phyloP scores from a whole-genome alignment of 2,113 vertebrate genomes.

The Crotalus horridus region DNA sequence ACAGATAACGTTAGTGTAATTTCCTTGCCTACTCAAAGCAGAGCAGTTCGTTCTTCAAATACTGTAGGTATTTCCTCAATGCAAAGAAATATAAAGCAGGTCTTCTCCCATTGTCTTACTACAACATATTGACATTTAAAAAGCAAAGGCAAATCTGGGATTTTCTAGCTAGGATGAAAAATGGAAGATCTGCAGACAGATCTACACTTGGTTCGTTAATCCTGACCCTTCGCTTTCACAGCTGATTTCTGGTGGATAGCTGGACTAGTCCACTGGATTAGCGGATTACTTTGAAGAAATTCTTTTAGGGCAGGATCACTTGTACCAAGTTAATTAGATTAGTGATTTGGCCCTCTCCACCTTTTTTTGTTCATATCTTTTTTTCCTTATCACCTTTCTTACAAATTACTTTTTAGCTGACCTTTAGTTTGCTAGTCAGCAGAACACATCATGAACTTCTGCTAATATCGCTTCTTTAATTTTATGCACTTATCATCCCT shows the following conservation, averaged over 20 bases:
- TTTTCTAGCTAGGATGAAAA: neutral
- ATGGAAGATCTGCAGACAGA: neutral
- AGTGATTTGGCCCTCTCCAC: fast-evolving
- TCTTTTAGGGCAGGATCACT: neutral
- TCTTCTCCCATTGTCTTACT: neutral
- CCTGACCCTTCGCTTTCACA: neutral
- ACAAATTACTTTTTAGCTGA: neutral
- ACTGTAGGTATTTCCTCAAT: neutral
- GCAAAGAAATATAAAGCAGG: neutral
- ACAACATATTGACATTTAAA: neutral
- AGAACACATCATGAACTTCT: neutral
- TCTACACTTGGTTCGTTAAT: neutral
- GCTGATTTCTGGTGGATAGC: neutral
- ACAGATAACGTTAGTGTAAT: slow-evolving; percentile 11
- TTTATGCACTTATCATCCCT: neutral
- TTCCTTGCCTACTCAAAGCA: neutral
- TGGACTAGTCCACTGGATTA: neutral
- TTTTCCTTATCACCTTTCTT: slow-evolving; percentile 6
- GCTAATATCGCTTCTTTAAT: neutral
- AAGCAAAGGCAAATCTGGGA: neutral
- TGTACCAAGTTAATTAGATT: neutral
- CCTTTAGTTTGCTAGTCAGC: neutral
- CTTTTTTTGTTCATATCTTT: neutral
- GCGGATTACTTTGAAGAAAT: fast-evolving
- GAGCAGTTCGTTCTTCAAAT: neutral